Percentiles rank a stretch among this genome's conserved stretches.
Evolutionary conservation across 92 coral and sea anemone genomes (phyloP).

Genomic region (Phenganax marumi): DNA sequence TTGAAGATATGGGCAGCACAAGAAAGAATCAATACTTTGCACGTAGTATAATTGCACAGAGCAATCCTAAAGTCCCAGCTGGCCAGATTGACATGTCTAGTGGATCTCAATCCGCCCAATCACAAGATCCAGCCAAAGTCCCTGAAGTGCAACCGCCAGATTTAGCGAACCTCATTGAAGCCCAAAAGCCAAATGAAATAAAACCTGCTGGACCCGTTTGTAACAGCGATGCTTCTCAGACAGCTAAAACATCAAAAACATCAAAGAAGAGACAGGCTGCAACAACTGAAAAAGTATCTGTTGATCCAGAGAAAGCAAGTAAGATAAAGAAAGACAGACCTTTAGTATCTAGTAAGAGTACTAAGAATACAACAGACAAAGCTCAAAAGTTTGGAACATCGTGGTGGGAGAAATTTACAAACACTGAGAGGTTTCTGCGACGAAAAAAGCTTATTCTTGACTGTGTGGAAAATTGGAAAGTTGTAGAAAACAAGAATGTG

Average conservation of each 20-base stretch:
- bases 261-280: too few relatives aligned
- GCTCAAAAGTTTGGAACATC: neutral
- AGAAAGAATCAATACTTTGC: constrained; percentile 6
- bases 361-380: neutral
- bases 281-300: neutral
- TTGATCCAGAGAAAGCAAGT: neutral
- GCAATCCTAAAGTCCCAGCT: neutral
- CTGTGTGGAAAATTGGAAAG: constrained; percentile 50
- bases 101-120: neutral
- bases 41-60: neutral
- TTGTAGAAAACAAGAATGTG: constrained; percentile 56
- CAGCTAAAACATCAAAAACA: too few relatives aligned
- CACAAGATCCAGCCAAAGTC: neutral
- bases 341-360: neutral
- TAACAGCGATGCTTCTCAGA: too few relatives aligned
- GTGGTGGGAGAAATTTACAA: neutral
- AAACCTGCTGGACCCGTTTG: too few relatives aligned
- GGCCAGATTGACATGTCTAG: neutral
- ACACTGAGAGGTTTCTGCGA: constrained; percentile 17
- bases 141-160: neutral
- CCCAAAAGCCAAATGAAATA: too few relatives aligned
- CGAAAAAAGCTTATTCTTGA: constrained; percentile 67
- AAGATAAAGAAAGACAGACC: neutral
- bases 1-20: neutral
- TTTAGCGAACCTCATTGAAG: too few relatives aligned